Evolutionary conservation across 2,888 invertebrate genomes (phyloP), one percentile per base, ranked within the genome.

Genomic region (Agapetus fuscipes): DNA sequence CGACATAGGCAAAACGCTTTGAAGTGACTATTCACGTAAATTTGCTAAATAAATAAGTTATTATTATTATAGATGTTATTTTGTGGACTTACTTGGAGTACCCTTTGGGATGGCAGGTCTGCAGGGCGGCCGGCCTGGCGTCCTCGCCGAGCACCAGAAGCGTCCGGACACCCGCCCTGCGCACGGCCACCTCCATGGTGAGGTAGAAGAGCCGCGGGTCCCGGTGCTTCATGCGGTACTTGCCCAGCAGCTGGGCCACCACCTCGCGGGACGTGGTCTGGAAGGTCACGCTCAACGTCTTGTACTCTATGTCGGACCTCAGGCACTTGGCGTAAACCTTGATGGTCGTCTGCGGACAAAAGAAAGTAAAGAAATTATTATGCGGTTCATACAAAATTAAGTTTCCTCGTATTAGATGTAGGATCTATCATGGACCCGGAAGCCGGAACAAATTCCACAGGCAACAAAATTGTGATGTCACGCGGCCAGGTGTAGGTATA

Each of bases 231-330:
- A 91, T 90, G 54, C 87, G 79, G 64, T 80, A 87, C 73, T 94
- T 91, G 62, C 84, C 78, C 46, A 95, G 71, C 14, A 95, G 71
- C 34, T 86, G 83, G 45, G 76, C 71, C 9, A 94, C 86, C 48
- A 95, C 84, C 61, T 91, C 87, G 53, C 83, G 78, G 54, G 89
- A 88, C 2, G 88, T 83, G 10, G 90, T 91, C 54, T 86, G 82
- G 72, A 84, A 87, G 34, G 86, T 85, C 51, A 94, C 87, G 49
- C 87, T 82, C 42, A 95, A 68, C 0, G 94, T 95, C 65, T 94
- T 94, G 76, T 95, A 94, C 62, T 94, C 93, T 59, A 94, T 91
- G 66, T 94, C 94, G 16, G 90, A 83, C 40, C 90, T 79, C 41
- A 94, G 72, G 55, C 90, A 85, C 53, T 82, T 82, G 14, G 93